These are phyloP conservation scores for Drosophila pectinifera DNA, from an alignment of 1,140 invertebrate species.

Conservation along the genomic window DNA sequence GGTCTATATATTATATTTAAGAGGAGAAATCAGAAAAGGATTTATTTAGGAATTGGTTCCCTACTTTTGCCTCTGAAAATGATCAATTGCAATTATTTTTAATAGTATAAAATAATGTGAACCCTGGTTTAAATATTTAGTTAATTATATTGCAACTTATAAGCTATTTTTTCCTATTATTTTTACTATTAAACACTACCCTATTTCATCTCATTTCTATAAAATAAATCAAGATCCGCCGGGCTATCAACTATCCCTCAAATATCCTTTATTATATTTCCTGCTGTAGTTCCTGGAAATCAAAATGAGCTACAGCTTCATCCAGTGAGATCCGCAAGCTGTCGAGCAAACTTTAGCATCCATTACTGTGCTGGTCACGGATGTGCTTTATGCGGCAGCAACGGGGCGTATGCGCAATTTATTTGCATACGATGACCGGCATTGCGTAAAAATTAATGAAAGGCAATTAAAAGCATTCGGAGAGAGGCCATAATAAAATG, in stretches of 20 bases:
- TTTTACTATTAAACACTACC: not conserved
- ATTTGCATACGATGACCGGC: constrained; percentile 75
- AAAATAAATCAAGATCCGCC: not conserved
- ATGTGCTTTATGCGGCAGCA: constrained; percentile 47
- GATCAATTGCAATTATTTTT: not conserved
- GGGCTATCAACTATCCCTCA: no score
- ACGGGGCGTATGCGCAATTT: constrained; percentile 73
- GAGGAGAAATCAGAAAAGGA: no score
- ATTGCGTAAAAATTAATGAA: constrained; percentile 79
- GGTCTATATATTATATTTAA: no score
- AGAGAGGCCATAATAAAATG: constrained; percentile 63
- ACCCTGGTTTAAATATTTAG: no score
- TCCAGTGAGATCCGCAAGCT: constrained; percentile 2
- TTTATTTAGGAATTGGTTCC: no score
- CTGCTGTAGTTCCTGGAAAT: not conserved
- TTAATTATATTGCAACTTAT: not conserved
- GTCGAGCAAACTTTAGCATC: constrained; percentile 22
- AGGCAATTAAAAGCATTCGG: constrained; percentile 77
- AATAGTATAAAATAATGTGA: not conserved
- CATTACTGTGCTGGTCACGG: constrained; percentile 29
- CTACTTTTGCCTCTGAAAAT: no score
- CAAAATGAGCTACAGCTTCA: no score
- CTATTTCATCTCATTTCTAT: not conserved
- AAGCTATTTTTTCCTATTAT: not conserved
- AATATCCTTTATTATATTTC: not conserved